A percentile compares a stretch with the other conserved stretches of the same genome.
Evolutionary conservation across 2,113 vertebrate species (phyloP).

Genomic region (Sakesphorus luctuosus): DNA sequence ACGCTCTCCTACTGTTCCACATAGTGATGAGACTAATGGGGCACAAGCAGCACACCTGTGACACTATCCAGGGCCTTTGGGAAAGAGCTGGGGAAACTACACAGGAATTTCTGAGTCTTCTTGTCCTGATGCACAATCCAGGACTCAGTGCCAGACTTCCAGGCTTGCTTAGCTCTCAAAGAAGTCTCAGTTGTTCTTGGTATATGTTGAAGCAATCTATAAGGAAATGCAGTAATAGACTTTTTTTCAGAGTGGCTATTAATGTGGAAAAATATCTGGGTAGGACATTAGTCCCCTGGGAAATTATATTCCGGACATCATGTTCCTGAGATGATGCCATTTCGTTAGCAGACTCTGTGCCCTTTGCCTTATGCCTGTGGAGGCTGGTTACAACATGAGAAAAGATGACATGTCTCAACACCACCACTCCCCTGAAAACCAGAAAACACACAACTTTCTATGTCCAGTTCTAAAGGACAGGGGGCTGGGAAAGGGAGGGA

Average conservation of each 20-base stretch:
- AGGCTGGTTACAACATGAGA: background rate
- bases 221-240: background rate
- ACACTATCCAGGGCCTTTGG: background rate
- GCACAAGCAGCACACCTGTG: background rate
- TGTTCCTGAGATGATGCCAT: background rate
- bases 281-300: background rate
- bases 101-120: background rate
- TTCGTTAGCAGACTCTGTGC: background rate
- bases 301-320: background rate
- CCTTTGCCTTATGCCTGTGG: background rate
- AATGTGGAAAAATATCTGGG: background rate
- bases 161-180: background rate
- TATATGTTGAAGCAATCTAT: background rate
- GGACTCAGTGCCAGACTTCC: background rate
- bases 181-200: background rate
- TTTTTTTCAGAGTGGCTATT: background rate
- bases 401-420: background rate
- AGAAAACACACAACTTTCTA: background rate
- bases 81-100: background rate
- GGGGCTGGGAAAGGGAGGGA: background rate
- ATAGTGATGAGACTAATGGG: fast-evolving
- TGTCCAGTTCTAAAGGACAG: background rate
- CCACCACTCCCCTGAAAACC: background rate
- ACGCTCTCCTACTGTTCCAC: fast-evolving
- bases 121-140: background rate